Percentiles rank a stretch among this genome's conserved stretches.
Conservation (phyloP, 1,140 invertebrate species). For the Popillia japonica region DNA sequence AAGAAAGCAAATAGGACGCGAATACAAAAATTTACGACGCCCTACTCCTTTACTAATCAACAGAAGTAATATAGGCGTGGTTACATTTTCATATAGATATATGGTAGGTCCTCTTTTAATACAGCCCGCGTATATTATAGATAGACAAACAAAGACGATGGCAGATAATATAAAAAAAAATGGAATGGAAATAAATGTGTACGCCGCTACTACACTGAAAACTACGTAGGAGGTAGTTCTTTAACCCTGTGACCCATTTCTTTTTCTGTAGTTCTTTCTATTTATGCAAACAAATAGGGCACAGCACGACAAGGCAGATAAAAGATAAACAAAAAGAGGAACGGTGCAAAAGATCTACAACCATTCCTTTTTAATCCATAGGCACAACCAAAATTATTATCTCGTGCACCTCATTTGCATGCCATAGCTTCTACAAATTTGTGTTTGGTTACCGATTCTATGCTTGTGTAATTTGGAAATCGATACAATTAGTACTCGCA, state of each 20-base stretch:
- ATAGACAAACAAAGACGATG: not conserved
- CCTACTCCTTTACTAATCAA: not conserved
- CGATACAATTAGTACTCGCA: not conserved
- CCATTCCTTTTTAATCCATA: too few relatives aligned
- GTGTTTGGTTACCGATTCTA: not conserved
- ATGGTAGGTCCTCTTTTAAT: not conserved
- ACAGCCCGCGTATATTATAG: not conserved
- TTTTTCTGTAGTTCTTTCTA: not conserved
- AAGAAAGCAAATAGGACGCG: not conserved
- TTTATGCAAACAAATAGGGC: not conserved
- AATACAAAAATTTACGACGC: not conserved
- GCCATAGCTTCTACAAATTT: not conserved
- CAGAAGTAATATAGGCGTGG: not conserved
- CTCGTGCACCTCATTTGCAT: not conserved
- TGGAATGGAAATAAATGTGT: not conserved
- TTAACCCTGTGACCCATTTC: slow-evolving; percentile 1
- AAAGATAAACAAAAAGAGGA: not conserved
- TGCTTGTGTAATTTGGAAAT: not conserved
- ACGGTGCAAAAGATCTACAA: too few relatives aligned
- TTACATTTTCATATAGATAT: not conserved
- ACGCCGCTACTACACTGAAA: not conserved
- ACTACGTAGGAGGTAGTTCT: not conserved
- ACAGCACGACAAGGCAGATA: not conserved
- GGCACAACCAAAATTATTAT: too few relatives aligned
- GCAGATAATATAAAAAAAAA: not conserved